phyloP scores from a whole-genome alignment of 2,797 vertebrate species.

The Myotis findleyi region DNA sequence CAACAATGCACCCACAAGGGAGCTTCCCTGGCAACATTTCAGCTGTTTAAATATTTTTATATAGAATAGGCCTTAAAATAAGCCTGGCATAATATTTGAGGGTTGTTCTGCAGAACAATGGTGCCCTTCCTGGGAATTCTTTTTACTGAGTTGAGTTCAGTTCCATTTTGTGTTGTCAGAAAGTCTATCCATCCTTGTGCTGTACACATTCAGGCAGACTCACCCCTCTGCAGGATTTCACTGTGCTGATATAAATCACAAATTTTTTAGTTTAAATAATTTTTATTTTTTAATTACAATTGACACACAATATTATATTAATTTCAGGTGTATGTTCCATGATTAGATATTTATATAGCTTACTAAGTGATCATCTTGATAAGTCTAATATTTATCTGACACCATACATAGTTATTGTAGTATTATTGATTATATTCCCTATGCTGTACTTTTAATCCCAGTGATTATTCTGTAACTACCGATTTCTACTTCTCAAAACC shows the following conservation, averaged over 20 bases:
- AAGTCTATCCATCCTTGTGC: neutral
- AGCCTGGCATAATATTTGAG: neutral
- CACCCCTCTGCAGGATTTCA: neutral
- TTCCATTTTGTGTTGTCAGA: neutral
- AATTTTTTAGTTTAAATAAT: neutral
- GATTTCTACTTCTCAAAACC: neutral
- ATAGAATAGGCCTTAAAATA: constrained; percentile 33
- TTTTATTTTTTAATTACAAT: neutral
- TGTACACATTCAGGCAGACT: neutral
- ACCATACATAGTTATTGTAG: neutral
- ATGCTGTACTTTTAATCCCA: neutral
- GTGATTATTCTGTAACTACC: neutral
- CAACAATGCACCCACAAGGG: neutral
- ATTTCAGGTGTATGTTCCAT: neutral
- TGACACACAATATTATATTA: neutral
- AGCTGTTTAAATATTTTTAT: neutral
- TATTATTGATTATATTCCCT: too few species aligned
- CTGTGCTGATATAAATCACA: neutral
- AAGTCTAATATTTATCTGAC: neutral
- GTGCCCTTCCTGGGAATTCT: neutral
- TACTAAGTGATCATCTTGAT: neutral
- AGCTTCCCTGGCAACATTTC: neutral
- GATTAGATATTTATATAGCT: neutral
- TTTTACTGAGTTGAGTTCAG: neutral
- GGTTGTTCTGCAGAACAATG: neutral